phyloP scores from a whole-genome alignment of 53 echinoderm and acorn worm species.

The Holothuria scabra region DNA sequence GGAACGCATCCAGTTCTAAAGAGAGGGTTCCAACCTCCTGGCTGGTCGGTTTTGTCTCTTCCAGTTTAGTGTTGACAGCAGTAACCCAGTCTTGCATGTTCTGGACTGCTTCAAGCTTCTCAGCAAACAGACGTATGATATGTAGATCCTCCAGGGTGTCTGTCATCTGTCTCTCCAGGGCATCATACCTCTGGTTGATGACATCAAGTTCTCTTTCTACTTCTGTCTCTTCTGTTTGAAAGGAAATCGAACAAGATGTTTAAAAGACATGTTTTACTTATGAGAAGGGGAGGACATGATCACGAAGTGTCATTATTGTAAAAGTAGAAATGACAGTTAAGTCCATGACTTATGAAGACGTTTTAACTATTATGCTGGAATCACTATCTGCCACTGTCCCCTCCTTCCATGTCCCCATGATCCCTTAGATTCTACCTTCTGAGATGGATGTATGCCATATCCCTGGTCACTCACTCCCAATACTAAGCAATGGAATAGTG shows the following conservation, averaged over 20 bases:
- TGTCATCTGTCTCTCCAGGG: slow-evolving; percentile 72
- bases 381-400: too few relatives aligned
- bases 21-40: slow-evolving; percentile 73
- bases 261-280: neutral
- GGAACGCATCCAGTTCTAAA: slow-evolving; percentile 80
- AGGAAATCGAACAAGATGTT: neutral
- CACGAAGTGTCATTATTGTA: neutral
- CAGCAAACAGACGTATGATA: slow-evolving; percentile 87
- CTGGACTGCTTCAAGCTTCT: slow-evolving; percentile 91
- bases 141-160: slow-evolving; percentile 89
- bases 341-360: too few relatives aligned
- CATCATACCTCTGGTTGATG: slow-evolving; percentile 84
- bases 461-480: too few relatives aligned
- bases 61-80: slow-evolving; percentile 69
- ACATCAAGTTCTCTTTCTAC: slow-evolving; percentile 83
- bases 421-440: too few relatives aligned
- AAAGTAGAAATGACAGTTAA: too few relatives aligned
- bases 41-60: slow-evolving; percentile 77
- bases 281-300: neutral
- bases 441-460: too few relatives aligned
- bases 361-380: too few relatives aligned
- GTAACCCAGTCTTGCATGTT: slow-evolving; percentile 85
- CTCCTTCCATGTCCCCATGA: too few relatives aligned
- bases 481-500: too few relatives aligned
- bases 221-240: slow-evolving; percentile 86